Conservation (phyloP, 2,797 vertebrate genomes). For the Emydoidea blandingii region DNA sequence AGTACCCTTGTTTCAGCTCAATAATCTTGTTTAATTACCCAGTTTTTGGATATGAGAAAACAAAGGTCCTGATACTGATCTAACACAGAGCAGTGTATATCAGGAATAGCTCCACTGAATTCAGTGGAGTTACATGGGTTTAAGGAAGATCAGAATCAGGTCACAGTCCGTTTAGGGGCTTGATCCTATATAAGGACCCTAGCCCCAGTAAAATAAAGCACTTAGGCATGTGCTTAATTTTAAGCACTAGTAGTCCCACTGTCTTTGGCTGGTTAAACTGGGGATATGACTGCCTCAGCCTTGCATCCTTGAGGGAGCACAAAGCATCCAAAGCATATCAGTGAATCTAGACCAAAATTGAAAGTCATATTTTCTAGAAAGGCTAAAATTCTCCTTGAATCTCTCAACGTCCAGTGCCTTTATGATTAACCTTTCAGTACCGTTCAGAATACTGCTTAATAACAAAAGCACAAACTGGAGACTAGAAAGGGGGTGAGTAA, state of each 20-base stretch:
- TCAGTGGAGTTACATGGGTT: neutral
- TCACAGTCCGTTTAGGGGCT: neutral
- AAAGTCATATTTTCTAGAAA: conserved; percentile 11
- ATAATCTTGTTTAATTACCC: neutral
- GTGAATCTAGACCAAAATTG: neutral
- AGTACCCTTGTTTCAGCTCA: neutral
- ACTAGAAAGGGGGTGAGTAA: neutral
- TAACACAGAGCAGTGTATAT: neutral
- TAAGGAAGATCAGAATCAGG: neutral
- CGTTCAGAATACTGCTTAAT: conserved; percentile 24
- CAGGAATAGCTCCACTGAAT: neutral
- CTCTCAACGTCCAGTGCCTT: neutral
- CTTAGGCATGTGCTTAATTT: neutral
- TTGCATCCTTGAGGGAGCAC: neutral
- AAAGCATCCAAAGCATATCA: neutral
- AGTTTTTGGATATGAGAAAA: neutral
- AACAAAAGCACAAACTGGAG: conserved; percentile 36
- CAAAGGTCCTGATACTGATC: neutral
- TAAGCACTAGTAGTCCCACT: neutral
- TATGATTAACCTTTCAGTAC: neutral
- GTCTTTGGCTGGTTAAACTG: neutral
- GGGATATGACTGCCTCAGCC: neutral
- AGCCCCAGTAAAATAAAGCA: neutral
- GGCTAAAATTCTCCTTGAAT: neutral
- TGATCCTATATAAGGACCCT: neutral